phyloP scores from a whole-genome alignment of 2,113 vertebrate species.

The Centropristis striata region DNA sequence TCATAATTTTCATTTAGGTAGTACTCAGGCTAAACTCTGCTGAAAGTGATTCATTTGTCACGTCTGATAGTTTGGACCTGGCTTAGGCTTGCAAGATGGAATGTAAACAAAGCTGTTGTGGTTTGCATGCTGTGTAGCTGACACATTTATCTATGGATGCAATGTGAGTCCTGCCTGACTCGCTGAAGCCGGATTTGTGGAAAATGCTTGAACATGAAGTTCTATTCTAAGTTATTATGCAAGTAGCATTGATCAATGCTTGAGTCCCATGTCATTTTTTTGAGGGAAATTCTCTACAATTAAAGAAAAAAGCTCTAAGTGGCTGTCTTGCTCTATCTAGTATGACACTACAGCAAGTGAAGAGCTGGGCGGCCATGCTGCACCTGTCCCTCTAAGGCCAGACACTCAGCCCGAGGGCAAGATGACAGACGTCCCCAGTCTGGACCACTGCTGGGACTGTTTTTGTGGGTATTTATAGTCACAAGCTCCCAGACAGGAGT shows the following conservation, averaged over 20 bases:
- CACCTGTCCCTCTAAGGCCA: conserved; percentile 64
- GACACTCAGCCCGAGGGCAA: conserved; percentile 39
- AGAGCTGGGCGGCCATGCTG: conserved; percentile 31
- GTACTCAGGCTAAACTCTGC: too few species aligned
- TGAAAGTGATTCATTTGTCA: too few species aligned
- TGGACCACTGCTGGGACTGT: conserved; percentile 44
- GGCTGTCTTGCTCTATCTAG: background rate
- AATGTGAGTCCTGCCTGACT: background rate
- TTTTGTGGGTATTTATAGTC: conserved; percentile 70
- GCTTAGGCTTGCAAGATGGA: too few species aligned
- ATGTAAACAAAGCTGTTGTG: too few species aligned
- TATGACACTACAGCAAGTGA: conserved; percentile 27
- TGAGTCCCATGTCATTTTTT: background rate
- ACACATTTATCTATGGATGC: background rate
- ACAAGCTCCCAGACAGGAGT: conserved; percentile 33
- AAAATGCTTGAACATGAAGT: background rate
- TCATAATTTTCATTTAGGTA: too few species aligned
- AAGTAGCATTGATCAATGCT: background rate
- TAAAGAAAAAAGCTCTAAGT: background rate
- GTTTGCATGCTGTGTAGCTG: background rate
- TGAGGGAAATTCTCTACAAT: background rate
- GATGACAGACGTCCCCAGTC: conserved; percentile 60
- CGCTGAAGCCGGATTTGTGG: background rate
- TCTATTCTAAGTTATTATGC: background rate
- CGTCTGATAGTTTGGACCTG: too few species aligned